These are phyloP conservation scores for Lophochroa leadbeateri DNA, from an alignment of 2,113 vertebrate species.

Conservation along the genomic window DNA sequence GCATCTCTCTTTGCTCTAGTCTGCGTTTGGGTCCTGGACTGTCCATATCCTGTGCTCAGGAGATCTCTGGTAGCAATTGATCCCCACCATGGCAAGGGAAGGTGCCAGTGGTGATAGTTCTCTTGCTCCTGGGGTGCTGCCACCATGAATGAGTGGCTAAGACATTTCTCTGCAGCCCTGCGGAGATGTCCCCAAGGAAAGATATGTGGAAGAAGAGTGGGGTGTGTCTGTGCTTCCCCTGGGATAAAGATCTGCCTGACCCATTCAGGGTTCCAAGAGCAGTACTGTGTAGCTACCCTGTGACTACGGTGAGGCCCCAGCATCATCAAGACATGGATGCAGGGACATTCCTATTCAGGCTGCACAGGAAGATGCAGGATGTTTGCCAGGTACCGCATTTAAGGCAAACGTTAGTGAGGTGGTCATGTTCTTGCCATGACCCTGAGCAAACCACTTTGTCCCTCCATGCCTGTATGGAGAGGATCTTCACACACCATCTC, in stretches of 20 bases:
- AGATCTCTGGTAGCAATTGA: background rate
- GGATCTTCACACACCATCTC: background rate
- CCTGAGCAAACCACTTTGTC: background rate
- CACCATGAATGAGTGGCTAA: background rate
- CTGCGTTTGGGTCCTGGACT: background rate
- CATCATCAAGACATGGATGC: accelerated
- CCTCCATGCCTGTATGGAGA: background rate
- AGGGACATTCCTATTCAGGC: accelerated
- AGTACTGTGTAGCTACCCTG: accelerated
- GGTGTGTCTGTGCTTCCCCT: background rate
- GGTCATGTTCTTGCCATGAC: background rate
- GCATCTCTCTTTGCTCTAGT: background rate
- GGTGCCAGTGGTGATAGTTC: background rate
- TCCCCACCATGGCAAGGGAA: background rate
- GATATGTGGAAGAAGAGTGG: background rate
- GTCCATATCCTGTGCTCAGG: background rate
- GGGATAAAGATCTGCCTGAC: background rate
- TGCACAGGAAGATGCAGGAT: accelerated
- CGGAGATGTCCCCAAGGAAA: background rate
- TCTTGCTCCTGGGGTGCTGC: background rate
- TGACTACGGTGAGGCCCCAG: background rate
- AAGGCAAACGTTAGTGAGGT: background rate
- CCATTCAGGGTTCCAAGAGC: background rate
- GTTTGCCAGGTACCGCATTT: accelerated
- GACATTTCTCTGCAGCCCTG: background rate